Evolutionary conservation across 1,140 invertebrate genomes (phyloP), one percentile per base, ranked within the genome.

Genomic region (Megalonaias nervosa): DNA sequence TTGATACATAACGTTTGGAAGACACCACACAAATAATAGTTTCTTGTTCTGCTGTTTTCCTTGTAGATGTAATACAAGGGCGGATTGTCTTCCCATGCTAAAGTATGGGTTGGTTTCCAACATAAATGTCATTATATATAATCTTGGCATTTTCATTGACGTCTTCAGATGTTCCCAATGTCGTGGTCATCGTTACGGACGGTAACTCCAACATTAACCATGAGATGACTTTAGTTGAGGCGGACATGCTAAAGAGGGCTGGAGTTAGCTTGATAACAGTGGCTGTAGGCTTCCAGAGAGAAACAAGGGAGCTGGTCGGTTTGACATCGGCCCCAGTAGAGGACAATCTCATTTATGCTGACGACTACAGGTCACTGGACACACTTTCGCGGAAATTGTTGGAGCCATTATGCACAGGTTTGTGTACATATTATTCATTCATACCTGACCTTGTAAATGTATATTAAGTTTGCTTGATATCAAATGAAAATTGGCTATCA

Each of bases 141-240:
- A 55, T 70, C 0, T 11, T 15, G 4, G 58, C 23, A n/a, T 60
- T 72, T 17, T 14, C 5, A 21, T n/a, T 74, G 16, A 31, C 57
- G n/a, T 65, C 71, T 76, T 15, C 80, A 88, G 86, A 82, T 79
- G 82, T 83, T 2, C 85, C 84, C 6, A 89, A 89, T 76, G 75
- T 89, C 17, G 71, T 86, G 26, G 81, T 89, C 21, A 81, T 87
- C 2, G 78, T 89, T 58, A 89, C 87, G 38, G 88, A 89, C 66
- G 88, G 88, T 13, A 81, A 89, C 64, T 89, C 88, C 0, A 88
- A 89, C 74, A 81, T 89, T n/a, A 82, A 86, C 67, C 78, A 83
- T 16, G 61, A 78, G 15, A 71, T 84, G 23, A 89, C 88, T 15
- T 72, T 88, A 56, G 86, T 87, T 9, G 85, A 87, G 75, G 87